Evolutionary conservation across 2,888 invertebrate species (phyloP), one percentile per base, ranked within the genome.

Genomic region (Acleris literana): DNA sequence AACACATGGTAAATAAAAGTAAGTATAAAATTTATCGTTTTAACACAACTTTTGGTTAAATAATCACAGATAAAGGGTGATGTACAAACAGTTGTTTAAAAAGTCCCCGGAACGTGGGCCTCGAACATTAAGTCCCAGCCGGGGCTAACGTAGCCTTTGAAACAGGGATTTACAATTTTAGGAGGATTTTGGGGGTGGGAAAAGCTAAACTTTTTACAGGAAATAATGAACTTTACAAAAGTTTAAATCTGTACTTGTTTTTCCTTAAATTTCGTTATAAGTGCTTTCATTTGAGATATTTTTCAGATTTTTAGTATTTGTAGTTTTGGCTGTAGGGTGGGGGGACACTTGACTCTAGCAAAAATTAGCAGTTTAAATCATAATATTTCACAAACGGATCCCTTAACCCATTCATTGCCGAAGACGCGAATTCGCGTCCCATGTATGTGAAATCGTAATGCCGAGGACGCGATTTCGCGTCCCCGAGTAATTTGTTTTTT

Each of bases 51-150:
- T 39, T 56, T 56, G 17, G 29, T 33, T 29, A 60, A 61, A 60
- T 44, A 64, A 60, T 64, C 64, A 60, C 55, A 61, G 53, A 48
- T 64, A 64, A 59, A 59, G 43, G 63, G 43, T 62, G 54, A 54
- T 55, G 49, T 51, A 60, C 49, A 64, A 64, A 64, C 64, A 60
- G 49, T 55, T n/a, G 33, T 46, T 59, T 59, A 55, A 64, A 65
- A 64, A 65, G 49, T 56, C 49, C 11, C 59, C 29, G 49, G 20
- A 33, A 29, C 54, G 54, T 44, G 64, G 49, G 17, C 44, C 51
- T 17, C 20, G 39, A 60, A 60, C 65, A 60, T 60, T 60, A 60
- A 65, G 59, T 60, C 54, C 25, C 25, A 55, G n/a, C 53, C 54
- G 25, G 22, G 9, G 51, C 43, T 55, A 56, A 44, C 13, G 63